Percentiles rank a stretch among this genome's conserved stretches.
These are phyloP conservation scores for Calcarius lapponicus DNA, from an alignment of 2,797 vertebrate species.

Conservation along the genomic window DNA sequence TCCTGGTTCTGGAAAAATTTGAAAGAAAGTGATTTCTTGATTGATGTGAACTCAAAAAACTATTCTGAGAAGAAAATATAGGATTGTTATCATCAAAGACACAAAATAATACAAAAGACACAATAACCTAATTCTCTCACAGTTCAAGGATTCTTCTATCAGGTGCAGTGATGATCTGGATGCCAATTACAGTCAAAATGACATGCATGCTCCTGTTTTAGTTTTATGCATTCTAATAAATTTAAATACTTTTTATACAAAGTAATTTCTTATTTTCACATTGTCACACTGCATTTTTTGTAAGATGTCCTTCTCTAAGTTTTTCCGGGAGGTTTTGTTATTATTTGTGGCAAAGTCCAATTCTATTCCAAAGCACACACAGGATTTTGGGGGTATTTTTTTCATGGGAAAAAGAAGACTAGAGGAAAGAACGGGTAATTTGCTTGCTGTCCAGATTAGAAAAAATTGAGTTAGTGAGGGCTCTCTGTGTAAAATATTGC, in stretches of 20 bases:
- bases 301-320: background rate
- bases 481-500: background rate
- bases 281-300: background rate
- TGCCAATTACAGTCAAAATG: background rate
- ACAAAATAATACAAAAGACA: background rate
- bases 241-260: background rate
- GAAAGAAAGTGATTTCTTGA: constrained; percentile 15
- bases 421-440: background rate
- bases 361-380: background rate
- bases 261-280: background rate
- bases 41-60: constrained; percentile 11
- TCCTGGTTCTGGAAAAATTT: background rate
- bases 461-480: background rate
- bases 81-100: background rate
- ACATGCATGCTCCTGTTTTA: background rate
- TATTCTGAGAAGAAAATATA: background rate
- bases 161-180: background rate
- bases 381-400: background rate
- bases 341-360: background rate
- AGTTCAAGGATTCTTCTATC: background rate
- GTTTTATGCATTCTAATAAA: background rate
- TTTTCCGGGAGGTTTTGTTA: background rate
- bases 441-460: background rate
- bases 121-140: background rate
- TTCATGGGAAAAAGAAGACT: background rate